phyloP scores from a whole-genome alignment of 2,888 invertebrate species.

The Meta bourneti region DNA sequence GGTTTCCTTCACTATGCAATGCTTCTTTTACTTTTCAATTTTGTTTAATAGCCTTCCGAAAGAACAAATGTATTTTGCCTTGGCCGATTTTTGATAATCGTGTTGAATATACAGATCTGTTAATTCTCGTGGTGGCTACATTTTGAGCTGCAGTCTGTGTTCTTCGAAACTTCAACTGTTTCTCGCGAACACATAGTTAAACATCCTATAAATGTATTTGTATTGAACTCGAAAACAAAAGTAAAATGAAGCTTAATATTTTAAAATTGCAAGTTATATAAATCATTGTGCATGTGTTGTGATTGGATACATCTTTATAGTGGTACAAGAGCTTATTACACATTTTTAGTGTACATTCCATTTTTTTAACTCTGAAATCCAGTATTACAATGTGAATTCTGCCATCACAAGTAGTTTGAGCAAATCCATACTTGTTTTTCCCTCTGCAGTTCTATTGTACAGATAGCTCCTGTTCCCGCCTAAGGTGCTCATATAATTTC shows the following conservation, averaged over 20 bases:
- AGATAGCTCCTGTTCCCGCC: slow-evolving; percentile 24
- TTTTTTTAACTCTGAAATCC: slow-evolving; percentile 74
- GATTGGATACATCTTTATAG: slow-evolving; percentile 76
- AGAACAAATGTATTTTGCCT: slow-evolving; percentile 75
- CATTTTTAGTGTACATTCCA: slow-evolving; percentile 77
- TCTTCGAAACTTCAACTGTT: too few relatives aligned
- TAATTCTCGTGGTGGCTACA: slow-evolving; percentile 73
- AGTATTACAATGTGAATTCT: slow-evolving; percentile 71
- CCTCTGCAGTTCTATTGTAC: slow-evolving; percentile 57
- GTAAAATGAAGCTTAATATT: slow-evolving; percentile 75
- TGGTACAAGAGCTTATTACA: slow-evolving; percentile 77
- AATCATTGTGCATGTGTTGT: slow-evolving; percentile 75
- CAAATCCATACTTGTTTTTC: slow-evolving; percentile 56
- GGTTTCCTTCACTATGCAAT: slow-evolving; percentile 74
- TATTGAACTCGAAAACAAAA: slow-evolving; percentile 60
- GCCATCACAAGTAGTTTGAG: slow-evolving; percentile 71
- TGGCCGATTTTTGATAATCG: slow-evolving; percentile 75
- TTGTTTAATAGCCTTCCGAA: slow-evolving; percentile 58
- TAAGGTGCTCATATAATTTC: slow-evolving; percentile 68
- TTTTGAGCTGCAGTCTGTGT: slow-evolving; percentile 69
- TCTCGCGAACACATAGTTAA: slow-evolving; percentile 59
- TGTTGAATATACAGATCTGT: slow-evolving; percentile 77
- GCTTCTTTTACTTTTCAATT: slow-evolving; percentile 40
- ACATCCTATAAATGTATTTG: slow-evolving; percentile 74
- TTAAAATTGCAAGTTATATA: slow-evolving; percentile 76